Base-by-base conservation (phyloP, 1,140 invertebrate species). In the Lamellibrachia luymesi region DNA sequence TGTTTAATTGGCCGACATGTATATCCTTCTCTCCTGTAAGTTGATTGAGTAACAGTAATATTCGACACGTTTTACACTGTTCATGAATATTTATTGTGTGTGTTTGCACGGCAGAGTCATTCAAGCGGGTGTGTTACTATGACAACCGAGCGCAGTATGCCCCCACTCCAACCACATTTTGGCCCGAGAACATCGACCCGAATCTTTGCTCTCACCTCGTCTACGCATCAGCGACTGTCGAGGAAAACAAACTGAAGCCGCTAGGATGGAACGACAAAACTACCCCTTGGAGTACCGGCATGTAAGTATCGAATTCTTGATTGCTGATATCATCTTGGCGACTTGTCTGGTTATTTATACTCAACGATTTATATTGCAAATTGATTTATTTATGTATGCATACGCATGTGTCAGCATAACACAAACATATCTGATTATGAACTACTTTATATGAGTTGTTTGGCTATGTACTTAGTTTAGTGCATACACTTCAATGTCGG, bases 131-230 rank as follows among this genome's bases (percentile, higher is more conserved):
- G 49, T 96, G 96, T 92, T 96, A 96, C 92, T 95, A 95, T 93
- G 96, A 95, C 25, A 96, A 96, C 94, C 95, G 95, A 95, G 95
- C 95, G 7, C 95, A 95, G 94, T 95, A 95, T 93, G 90, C 95
- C 92, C 95, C 95, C 13, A 94, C 93, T 38, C 91, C 51, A 51
- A 94, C 94, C 1, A 95, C 94, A 91, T 97, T 98, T 94, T 97
- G 97, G 17, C 96, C 98, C 0, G 96, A 97, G 17, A 97, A 97
- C 93, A 96, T 98, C 6, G 97, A 98, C 89, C 97, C 97, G 0
- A 97, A 97, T 7, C 97, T 97, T 94, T 98, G 98, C 96, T 98
- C 98, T 7, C 98, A 98, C 95, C 95, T 98, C 10, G 97, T 98
- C 93, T 98, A 98, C 95, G 97, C 97, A 7, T 98, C 98, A 94